Base-by-base conservation (phyloP, 2,888 invertebrate species). In the Herminia tarsipennalis region DNA sequence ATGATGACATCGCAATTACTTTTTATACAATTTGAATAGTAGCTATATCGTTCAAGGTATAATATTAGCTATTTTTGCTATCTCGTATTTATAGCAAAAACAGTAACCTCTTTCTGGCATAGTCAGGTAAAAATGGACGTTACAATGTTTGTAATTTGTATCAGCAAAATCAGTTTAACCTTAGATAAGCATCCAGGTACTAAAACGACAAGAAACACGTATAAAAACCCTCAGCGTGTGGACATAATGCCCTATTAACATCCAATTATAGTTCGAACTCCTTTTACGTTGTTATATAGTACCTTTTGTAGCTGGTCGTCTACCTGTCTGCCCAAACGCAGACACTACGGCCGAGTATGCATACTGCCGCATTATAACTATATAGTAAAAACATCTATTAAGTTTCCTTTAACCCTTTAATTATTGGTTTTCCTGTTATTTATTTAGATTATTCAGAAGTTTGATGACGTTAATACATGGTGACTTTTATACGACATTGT, bases 301-400 rank as follows among this genome's bases (percentile, higher is more conserved):
- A 45, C 56, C 37, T 50, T n/a, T 57, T 48, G 56, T 56, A 32
- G 40, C 27, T 45, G 35, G 36, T 14, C 42, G 33, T 57, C 64
- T 69, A 73, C 72, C 73, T 66, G 71, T 68, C 58, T 72, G 21
- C 42, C 73, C 71, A 54, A 71, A 72, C 57, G 50, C 34, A 62
- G 66, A n/a, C n/a, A n/a, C n/a, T n/a, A n/a, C n/a, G n/a, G n/a
- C n/a, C 46, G 22, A 21, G 22, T 53, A 52, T 66, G 60, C 47
- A 53, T 46, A 42, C 62, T 50, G 50, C 66, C 60, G 60, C 53
- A 51, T 65, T 66, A 38, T 33, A n/a, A 12, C 29, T 29, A 17
- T 34, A 45, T 35, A 50, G 30, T 40, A 35, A 54, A 48, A 53
- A 56, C 42, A 43, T 46, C 32, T 24, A 8, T 28, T 17, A 35